A percentile compares a stretch with the other conserved stretches of the same genome.
Conservation (phyloP, 1,140 invertebrate genomes). For the Hermetia illucens region DNA sequence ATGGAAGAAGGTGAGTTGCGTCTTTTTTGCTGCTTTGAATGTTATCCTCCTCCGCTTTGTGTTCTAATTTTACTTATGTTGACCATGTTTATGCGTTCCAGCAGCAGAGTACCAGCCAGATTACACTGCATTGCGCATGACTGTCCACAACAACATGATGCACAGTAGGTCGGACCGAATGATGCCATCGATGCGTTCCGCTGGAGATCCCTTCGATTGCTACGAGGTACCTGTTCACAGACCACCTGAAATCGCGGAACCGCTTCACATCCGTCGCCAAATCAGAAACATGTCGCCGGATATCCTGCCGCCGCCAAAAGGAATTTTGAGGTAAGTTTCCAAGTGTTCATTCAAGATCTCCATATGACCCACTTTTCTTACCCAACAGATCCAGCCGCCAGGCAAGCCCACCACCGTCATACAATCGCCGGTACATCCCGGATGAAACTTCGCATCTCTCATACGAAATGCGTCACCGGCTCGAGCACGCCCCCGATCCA, state of each 20-base stretch:
- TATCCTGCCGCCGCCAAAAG: conserved; percentile 10
- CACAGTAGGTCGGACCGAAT: background rate
- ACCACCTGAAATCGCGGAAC: conserved; percentile 2
- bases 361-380: conserved; percentile 3
- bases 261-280: background rate
- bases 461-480: conserved; percentile 22
- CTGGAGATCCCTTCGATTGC: conserved; percentile 20
- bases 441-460: conserved; percentile 20
- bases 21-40: too few species aligned
- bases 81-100: too few species aligned
- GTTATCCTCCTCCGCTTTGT: too few species aligned
- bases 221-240: conserved; percentile 15
- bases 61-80: too few species aligned
- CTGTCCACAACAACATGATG: conserved; percentile 9
- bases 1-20: conserved; percentile 24
- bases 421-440: conserved; percentile 15
- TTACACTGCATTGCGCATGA: conserved; percentile 9
- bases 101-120: conserved; percentile 17
- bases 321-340: conserved; percentile 10
- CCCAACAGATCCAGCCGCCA: background rate
- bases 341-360: background rate
- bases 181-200: conserved; percentile 4
- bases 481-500: conserved; percentile 25
- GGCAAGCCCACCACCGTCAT: conserved; percentile 7
- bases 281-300: background rate